Evolutionary conservation across 2,113 vertebrate species (phyloP), one percentile per base, ranked within the genome.

Genomic region (Limanda limanda): DNA sequence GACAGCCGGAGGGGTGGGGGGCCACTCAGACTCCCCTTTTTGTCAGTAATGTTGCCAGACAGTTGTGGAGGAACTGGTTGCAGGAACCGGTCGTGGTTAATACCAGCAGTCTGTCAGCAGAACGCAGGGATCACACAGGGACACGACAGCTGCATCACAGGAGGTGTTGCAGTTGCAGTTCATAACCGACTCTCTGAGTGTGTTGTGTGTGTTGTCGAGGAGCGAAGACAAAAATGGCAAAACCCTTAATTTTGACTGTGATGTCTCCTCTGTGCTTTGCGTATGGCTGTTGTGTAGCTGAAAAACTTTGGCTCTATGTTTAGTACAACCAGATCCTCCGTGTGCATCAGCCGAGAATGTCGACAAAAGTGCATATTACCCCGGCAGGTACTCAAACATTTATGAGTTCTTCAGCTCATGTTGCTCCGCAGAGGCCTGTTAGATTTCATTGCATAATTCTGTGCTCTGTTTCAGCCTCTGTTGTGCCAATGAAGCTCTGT

Each of bases 381-480:
- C 81, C 81, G 70, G 76, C 77, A 88, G 76, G 83, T 88, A 71
- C 64, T 93, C 83, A 91, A 94, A 92, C 89, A 92, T 92, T 92
- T 81, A 93, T 92, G 90, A 91, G 89, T 85, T 90, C 88, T 81
- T 84, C 82, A 71, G 89, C 83, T 93, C 81, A 21, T 81, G 79
- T 91, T 92, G 87, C 93, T 86, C 91, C 81, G 60, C 54, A 69
- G 89, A 81, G 88, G 85, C 88, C 87, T 89, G 84, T 92, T 92
- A 84, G 83, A 90, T 91, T 92, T 91, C 86, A 86, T 88, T 90
- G 86, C 91, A 90, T 91, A 88, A 91, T 88, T 81, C 87, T 77
- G 23, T 51, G 76, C 68, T 84, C 59, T 76, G 74, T 78, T 88
- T 65, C 55, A 71, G 77, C 67, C 54, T 81, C 74, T 79, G 88